Evolutionary conservation across 1,140 invertebrate species (phyloP).

Genomic region (Phthorimaea operculella): DNA sequence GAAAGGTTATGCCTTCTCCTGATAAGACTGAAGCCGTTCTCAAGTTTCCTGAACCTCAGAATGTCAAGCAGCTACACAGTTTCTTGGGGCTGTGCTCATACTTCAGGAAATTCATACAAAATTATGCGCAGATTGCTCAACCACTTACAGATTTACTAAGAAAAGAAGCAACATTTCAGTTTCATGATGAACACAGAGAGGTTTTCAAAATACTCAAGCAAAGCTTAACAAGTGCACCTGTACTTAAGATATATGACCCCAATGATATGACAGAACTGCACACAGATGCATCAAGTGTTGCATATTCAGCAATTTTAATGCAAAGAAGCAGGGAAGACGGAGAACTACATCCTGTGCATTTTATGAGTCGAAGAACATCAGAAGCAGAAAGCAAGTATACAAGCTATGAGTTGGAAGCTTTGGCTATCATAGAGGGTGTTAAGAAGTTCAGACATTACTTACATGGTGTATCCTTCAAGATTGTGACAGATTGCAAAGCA

Average conservation of each 20-base stretch:
- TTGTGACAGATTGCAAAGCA: constrained; percentile 51
- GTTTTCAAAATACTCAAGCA: constrained; percentile 14
- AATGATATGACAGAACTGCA: constrained; percentile 26
- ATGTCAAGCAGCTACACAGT: too few species aligned
- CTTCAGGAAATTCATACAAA: too few species aligned
- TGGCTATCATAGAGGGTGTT: constrained; percentile 26
- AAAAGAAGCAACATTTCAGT: too few species aligned
- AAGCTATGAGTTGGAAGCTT: constrained; percentile 43
- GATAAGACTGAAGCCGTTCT: too few species aligned
- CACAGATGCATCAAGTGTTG: constrained; percentile 30
- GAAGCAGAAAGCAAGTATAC: constrained; percentile 50
- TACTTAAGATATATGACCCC: constrained; percentile 25
- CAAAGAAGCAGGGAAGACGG: constrained; percentile 13
- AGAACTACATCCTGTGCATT: constrained; percentile 21
- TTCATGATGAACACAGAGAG: constrained; percentile 7
- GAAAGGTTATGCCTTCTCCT: too few species aligned
- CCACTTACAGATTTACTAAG: too few species aligned
- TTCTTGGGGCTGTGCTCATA: too few species aligned
- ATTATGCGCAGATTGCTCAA: too few species aligned
- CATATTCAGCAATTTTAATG: constrained; percentile 32
- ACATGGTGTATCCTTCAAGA: constrained; percentile 44
- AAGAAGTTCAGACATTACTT: constrained; percentile 48
- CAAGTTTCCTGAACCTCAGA: too few species aligned
- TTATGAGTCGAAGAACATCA: constrained; percentile 31
- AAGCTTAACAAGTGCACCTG: constrained; percentile 11